These are phyloP conservation scores for Menidia menidia DNA, from an alignment of 2,797 vertebrate genomes.

Conservation along the genomic window DNA sequence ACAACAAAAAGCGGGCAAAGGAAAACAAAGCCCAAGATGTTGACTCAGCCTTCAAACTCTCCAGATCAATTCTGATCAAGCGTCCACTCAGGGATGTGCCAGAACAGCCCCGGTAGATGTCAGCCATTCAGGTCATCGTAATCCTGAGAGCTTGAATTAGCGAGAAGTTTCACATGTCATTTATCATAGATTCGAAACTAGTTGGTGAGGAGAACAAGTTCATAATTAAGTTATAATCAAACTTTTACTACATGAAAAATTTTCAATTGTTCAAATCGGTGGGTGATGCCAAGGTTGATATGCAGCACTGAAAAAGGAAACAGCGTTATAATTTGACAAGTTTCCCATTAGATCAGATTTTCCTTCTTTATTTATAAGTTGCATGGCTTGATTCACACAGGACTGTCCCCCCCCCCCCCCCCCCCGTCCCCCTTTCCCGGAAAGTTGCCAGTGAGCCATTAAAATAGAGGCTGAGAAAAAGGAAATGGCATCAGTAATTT, in stretches of 20 bases:
- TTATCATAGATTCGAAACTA: no score
- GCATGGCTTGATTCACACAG: slow-evolving; percentile 30
- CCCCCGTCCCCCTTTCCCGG: not conserved
- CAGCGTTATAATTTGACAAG: not conserved
- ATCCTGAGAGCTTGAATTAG: no score
- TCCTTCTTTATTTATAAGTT: slow-evolving; percentile 10
- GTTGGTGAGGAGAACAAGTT: no score
- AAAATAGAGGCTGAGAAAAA: slow-evolving; percentile 26
- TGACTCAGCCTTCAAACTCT: not conserved
- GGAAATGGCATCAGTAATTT: slow-evolving; percentile 15
- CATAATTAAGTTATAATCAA: no score
- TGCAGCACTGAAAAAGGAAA: not conserved
- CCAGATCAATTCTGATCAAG: not conserved
- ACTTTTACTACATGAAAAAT: no score
- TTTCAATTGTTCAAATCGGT: no score
- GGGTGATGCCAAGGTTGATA: no score
- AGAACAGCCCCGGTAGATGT: not conserved
- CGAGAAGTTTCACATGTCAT: no score
- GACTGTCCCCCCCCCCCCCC: not conserved
- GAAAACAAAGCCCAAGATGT: not conserved
- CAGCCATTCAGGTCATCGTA: not conserved
- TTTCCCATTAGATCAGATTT: slow-evolving; percentile 12
- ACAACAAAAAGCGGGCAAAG: not conserved
- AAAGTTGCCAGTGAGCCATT: slow-evolving; percentile 6
- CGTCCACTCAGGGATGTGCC: not conserved